phyloP scores from a whole-genome alignment of 2,113 vertebrate species.

The Kobus ellipsiprymnus region DNA sequence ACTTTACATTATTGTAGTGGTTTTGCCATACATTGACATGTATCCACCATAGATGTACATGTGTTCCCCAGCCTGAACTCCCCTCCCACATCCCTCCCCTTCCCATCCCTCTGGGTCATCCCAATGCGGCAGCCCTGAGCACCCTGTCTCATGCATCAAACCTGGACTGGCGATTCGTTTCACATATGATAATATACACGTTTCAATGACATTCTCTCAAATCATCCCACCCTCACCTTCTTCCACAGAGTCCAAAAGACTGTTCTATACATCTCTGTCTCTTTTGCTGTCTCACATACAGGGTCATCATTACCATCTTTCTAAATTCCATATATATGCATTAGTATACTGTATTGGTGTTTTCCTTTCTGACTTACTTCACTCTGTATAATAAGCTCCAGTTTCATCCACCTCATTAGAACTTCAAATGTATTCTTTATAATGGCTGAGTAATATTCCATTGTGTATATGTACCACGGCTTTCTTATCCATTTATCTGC shows the following conservation, averaged over 20 bases:
- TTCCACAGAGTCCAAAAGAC: not conserved
- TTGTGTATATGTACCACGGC: not conserved
- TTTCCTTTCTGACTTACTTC: not conserved
- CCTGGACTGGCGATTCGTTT: rapidly evolving
- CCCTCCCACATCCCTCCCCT: not conserved
- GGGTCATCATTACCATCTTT: not conserved
- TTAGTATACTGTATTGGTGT: not conserved
- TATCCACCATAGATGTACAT: not conserved
- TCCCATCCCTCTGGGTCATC: not conserved
- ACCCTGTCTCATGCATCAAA: rapidly evolving
- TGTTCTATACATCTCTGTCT: not conserved
- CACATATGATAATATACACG: not conserved
- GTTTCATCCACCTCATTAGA: not conserved
- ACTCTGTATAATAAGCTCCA: not conserved
- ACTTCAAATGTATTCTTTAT: not conserved
- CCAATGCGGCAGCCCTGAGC: not conserved
- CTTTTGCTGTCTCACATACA: rapidly evolving
- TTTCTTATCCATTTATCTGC: not conserved
- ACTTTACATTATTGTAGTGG: not conserved
- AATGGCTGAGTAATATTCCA: not conserved
- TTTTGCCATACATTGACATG: not conserved
- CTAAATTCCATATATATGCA: not conserved
- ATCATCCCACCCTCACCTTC: not conserved
- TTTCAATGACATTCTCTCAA: not conserved
- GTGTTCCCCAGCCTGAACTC: rapidly evolving